Evolutionary conservation across 2,888 invertebrate species (phyloP), one percentile per base, ranked within the genome.

Genomic region (Drosophila ezoana): DNA sequence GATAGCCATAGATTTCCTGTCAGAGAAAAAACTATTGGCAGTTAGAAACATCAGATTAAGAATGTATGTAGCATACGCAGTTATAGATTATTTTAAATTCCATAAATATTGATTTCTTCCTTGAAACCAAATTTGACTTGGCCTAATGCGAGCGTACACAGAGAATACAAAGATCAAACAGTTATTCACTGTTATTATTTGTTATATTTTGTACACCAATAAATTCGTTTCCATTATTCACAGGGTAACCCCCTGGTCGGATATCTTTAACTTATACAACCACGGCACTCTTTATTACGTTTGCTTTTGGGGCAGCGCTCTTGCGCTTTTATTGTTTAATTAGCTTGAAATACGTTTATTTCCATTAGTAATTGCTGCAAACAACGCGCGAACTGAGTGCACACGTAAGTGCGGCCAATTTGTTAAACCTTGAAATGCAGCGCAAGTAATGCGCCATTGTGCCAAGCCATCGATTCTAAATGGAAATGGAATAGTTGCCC

Each of bases 331-430:
- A 76, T 89, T 84, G 87, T 84, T 87, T 84, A 84, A 84, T 84
- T 84, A 84, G 84, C 89, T 76, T 85, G 84, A 84, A 89, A 89
- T 85, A 89, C 85, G 89, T 85, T 84, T 84, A 89, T 89, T 89
- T 84, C 89, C 85, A 70, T 79, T 89, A 67, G 71, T 63, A 84
- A 84, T 85, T 79, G 89, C 52, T 73, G 89, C 81, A 81, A 89
- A 84, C 83, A 88, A 81, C 51, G 75, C 32, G 68, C 69, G 60
- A 71, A 70, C 70, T 60, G 87, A 63, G 65, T 54, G 59, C 52
- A 49, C 51, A 68, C 65, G 64, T 62, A 65, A 73, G 53, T 62
- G 61, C 67, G 59, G 82, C 70, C 79, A 80, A 85, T 82, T 87
- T 82, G 82, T 85, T 68, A 76, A 81, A 64, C 63, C 82, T 85